Evolutionary conservation across 2,797 vertebrate species (phyloP), one percentile per base, ranked within the genome.

Genomic region (Delichon dasypus): DNA sequence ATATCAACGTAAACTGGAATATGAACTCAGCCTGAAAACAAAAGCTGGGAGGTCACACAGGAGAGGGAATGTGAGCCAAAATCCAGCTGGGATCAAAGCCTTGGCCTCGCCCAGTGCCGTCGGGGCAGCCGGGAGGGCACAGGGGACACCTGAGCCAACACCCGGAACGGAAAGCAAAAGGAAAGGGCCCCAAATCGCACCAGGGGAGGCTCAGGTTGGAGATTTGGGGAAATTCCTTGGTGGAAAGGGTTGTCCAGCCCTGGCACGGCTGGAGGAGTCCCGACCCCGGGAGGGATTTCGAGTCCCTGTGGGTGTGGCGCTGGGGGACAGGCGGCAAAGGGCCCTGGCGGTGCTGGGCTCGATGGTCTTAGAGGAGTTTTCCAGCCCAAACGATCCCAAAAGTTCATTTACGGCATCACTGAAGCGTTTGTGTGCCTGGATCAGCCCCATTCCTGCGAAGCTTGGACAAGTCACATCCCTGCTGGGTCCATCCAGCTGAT

Each of bases 41-140:
- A 17, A 51, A 58, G 34, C 17, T 21, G 36, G 53, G 70, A 91
- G 85, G 83, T 70, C 70, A 30, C 36, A 79, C 73, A 80, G 88
- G 51, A 25, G 51, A 80, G 65, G 60, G 60, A 20, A 34, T 13
- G 4, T 0, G 23, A 7, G 79, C 47, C 68, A 47, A 55, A 80
- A 66, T 66, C 67, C 75, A 83, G 79, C 92, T 34, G 75, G 38
- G 82, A 84, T 36, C 77, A 81, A 89, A 89, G 84, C 27, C 66
- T 34, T 5, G 75, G 67, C 29, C 53, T 15, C 14, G 11, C 44
- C 21, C 0, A 8, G 70, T 0, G 73, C 27, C 10, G 0, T 7
- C 36, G 36, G 38, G 40, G 79, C 27, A 61, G 27, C 67, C 3
- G 72, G 12, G 67, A 17, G 60, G 55, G 44, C 60, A 38, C 64